Evolutionary conservation across 2,113 vertebrate species (phyloP), one percentile per base, ranked within the genome.

Genomic region (Rhombomys opimus): DNA sequence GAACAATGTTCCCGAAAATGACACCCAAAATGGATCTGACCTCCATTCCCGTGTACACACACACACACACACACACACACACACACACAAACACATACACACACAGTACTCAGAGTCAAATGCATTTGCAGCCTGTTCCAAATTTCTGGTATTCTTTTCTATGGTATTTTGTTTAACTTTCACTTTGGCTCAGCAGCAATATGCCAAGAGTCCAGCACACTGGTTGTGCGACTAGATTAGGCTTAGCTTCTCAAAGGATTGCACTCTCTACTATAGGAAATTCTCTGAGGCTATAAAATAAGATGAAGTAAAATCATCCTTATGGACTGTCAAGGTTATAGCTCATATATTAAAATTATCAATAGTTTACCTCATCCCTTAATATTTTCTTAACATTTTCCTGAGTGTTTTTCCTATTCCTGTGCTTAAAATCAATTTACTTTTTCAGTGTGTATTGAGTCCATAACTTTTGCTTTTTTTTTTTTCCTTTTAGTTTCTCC

Each of bases 381-480:
- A 82, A 68, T n/a, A 91, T 81, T 81, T 78, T 84, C 46, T 96
- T 81, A 84, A 15, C 1, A 8, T 61, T 93, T 95, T 63, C 27
- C 93, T 87, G 5, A 2, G 57, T 68, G 3, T 46, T 75, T 87
- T 63, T 81, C 23, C 38, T 72, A 22, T 35, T 68, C 80, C 11
- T 92, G 35, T 7, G 27, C 32, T 78, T 82, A 94, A 95, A 88
- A 88, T 92, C 75, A 1, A 52, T 73, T 89, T 81, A 61, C 4
- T 93, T 85, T 94, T 23, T 67, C 63, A 81, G 73, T 72, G 25
- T 27, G 41, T 67, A 61, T 2, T 87, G 32, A 86, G 30, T 38
- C 67, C 2, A 70, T 38, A 84, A 12, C 59, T 78, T 87, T 87
- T 41, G 50, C 23, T 41, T 77, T 89, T 85, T 91, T 89, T 85